Evolutionary conservation across 2,113 vertebrate species (phyloP), one percentile per base, ranked within the genome.

Genomic region (Entelurus aequoreus): DNA sequence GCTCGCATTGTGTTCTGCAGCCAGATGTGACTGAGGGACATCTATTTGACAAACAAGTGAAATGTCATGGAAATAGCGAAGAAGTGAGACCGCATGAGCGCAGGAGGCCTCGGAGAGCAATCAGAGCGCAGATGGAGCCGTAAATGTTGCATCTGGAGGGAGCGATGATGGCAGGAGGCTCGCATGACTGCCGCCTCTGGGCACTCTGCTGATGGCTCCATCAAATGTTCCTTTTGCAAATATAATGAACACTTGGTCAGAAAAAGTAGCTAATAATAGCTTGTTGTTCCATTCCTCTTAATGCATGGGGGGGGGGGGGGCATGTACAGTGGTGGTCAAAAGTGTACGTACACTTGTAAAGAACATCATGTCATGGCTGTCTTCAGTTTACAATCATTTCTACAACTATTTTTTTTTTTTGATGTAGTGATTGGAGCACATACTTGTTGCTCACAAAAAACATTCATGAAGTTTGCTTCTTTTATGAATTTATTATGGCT

Each of bases 101-200:
- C 78, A 75, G 79, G 75, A 73, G 74, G 72, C 70, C 52, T 38
- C 21, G 36, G 63, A 51, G 47, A 65, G 63, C 49, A 55, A 76
- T 70, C 72, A 65, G 19, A 48, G 62, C 77, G 63, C 80, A 84
- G 82, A 84, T 84, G 84, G 78, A 74, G 67, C 59, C 68, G 75
- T 71, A 78, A 76, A 83, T 71, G 77, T 73, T 81, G 73, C 76
- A 79, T 78, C 72, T 81, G 69, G 73, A 68, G 60, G 58, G 56
- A 56, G 56, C 19, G 19, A 19, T 54, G 48, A 53, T 64, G 73
- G 69, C 77, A 83, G 82, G 73, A 60, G 68, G 71, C 65, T 56
- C 51, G 73, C 59, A 60, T 68, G 72, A 81, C 76, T 66, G 58
- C 40, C 3, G 73, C 78, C 75, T 68, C 76, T 78, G 57, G 81